Percentiles rank a stretch among this genome's conserved stretches.
Evolutionary conservation across 2,888 invertebrate genomes (phyloP).

Genomic region (Polyommatus iphigenia): DNA sequence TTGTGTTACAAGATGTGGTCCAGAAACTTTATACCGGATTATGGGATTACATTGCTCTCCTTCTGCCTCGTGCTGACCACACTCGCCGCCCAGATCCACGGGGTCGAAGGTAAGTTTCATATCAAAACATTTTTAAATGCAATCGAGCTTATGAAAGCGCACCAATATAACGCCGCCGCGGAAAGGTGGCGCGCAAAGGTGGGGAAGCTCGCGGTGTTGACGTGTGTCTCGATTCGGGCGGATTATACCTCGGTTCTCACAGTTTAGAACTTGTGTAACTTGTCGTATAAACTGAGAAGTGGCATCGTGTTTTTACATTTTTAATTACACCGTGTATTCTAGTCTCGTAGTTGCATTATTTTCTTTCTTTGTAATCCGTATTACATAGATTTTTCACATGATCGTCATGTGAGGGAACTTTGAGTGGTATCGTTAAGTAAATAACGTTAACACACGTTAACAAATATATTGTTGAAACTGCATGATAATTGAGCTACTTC

Average conservation of each 20-base stretch:
- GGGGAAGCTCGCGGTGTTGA: slow-evolving; percentile 54
- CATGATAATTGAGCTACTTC: slow-evolving; percentile 1
- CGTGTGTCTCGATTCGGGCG: slow-evolving; percentile 56
- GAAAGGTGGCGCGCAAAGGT: slow-evolving; percentile 51
- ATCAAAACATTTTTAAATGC: slow-evolving; percentile 52
- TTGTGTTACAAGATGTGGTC: slow-evolving; percentile 84
- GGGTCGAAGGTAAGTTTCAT: slow-evolving; percentile 80
- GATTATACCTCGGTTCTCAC: slow-evolving; percentile 72
- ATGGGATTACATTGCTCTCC: slow-evolving; percentile 82
- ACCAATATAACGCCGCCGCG: slow-evolving; percentile 57
- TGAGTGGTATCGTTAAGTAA: slow-evolving; percentile 13
- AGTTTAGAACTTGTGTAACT: slow-evolving; percentile 74
- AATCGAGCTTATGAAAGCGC: slow-evolving; percentile 76
- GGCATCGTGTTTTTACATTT: slow-evolving; percentile 74
- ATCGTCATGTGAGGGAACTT: not conserved
- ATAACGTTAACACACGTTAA: slow-evolving; percentile 7
- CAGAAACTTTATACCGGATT: slow-evolving; percentile 84
- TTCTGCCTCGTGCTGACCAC: slow-evolving; percentile 69
- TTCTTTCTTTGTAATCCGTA: slow-evolving; percentile 28
- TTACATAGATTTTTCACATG: slow-evolving; percentile 30
- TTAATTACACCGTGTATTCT: slow-evolving; percentile 62
- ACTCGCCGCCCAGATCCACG: slow-evolving; percentile 71
- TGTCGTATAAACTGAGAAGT: slow-evolving; percentile 77
- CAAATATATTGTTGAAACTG: slow-evolving; percentile 2
- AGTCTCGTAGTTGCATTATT: slow-evolving; percentile 49